A percentile compares a stretch with the other conserved stretches of the same genome.
Evolutionary conservation across 2,113 vertebrate species (phyloP).

Genomic region (Halichoeres trimaculatus): DNA sequence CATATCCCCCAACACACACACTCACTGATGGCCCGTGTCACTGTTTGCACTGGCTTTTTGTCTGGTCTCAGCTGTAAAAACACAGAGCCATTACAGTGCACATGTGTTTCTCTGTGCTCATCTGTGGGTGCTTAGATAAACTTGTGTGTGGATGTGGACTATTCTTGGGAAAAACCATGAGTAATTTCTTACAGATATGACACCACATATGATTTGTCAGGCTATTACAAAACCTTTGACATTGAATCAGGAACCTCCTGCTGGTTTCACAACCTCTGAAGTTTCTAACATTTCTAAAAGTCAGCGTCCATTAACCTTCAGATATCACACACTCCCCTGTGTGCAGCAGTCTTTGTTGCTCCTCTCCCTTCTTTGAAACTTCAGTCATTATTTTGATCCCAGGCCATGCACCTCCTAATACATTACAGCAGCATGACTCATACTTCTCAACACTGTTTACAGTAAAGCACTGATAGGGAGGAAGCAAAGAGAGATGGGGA

Average conservation of each 20-base stretch:
- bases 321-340: background rate
- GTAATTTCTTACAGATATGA: constrained; percentile 52
- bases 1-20: constrained; percentile 25
- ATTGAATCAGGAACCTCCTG: background rate
- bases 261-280: constrained; percentile 1
- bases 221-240: constrained; percentile 17
- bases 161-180: constrained; percentile 50
- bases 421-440: constrained; percentile 68
- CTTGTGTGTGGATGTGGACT: constrained; percentile 45
- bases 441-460: constrained; percentile 54
- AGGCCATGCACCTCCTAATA: constrained; percentile 1
- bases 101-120: constrained; percentile 49
- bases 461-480: constrained; percentile 35
- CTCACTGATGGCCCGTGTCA: constrained; percentile 49
- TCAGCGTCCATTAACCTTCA: constrained; percentile 2
- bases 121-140: constrained; percentile 42
- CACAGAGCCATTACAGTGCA: constrained; percentile 54
- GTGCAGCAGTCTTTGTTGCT: background rate
- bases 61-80: constrained; percentile 76
- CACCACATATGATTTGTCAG: constrained; percentile 12
- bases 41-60: constrained; percentile 64
- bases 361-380: constrained; percentile 5
- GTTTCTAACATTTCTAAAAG: constrained; percentile 4
- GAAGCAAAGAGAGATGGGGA: constrained; percentile 23
- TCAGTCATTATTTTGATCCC: constrained; percentile 23